A percentile compares a stretch with the other conserved stretches of the same genome.
Conservation (phyloP, 2,888 invertebrate genomes). For the Euphydryas editha region DNA sequence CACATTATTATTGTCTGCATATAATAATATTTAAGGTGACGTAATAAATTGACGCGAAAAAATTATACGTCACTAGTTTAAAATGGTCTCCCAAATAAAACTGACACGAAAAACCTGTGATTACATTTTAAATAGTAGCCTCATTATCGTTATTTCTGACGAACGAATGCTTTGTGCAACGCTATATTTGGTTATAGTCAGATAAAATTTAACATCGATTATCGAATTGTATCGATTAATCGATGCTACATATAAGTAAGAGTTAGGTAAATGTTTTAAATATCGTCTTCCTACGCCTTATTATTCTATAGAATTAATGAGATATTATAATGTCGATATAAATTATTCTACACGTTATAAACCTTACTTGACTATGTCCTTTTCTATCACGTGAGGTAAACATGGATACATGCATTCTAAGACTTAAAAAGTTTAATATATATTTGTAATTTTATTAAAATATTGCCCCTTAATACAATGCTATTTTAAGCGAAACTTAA, state of each 20-base stretch:
- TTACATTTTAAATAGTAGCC: too few species aligned
- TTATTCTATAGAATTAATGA: background rate
- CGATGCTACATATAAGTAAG: too few species aligned
- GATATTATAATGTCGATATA: background rate
- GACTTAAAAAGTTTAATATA: slow-evolving; percentile 3
- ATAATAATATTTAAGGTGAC: too few species aligned
- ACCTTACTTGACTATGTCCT: slow-evolving; percentile 9
- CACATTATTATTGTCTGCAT: too few species aligned
- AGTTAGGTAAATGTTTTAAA: background rate
- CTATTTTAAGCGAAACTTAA: slow-evolving; percentile 6
- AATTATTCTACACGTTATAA: background rate
- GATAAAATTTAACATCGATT: too few species aligned
- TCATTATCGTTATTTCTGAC: too few species aligned
- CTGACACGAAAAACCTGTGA: too few species aligned
- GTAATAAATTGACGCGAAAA: too few species aligned
- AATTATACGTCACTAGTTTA: too few species aligned
- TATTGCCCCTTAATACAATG: slow-evolving; percentile 22
- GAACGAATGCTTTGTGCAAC: too few species aligned
- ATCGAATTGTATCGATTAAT: background rate
- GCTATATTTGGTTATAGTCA: too few species aligned
- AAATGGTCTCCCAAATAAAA: too few species aligned
- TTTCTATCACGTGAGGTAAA: background rate
- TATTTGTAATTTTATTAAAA: slow-evolving; percentile 28
- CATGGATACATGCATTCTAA: slow-evolving; percentile 1
- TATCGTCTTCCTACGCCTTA: background rate